phyloP scores from a whole-genome alignment of 2,797 vertebrate species.

The Emydoidea blandingii region DNA sequence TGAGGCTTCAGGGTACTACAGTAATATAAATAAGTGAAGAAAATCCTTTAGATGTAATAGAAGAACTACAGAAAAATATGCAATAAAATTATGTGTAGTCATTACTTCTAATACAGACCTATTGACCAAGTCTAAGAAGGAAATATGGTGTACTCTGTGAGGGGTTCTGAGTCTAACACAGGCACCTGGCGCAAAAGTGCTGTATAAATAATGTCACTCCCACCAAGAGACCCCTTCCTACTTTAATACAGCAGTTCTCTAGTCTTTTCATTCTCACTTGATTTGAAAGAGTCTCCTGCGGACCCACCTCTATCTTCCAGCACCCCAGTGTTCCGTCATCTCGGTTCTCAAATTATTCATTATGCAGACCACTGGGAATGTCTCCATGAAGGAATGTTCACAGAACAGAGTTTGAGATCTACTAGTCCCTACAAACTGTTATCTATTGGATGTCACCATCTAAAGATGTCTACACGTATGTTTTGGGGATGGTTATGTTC shows the following conservation, averaged over 20 bases:
- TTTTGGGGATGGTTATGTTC: slow-evolving; percentile 38
- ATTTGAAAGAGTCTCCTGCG: not conserved
- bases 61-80: not conserved
- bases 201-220: not conserved
- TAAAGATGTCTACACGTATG: not conserved
- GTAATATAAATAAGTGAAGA: not conserved
- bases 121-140: not conserved
- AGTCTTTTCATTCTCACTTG: not conserved
- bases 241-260: not conserved
- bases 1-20: not conserved
- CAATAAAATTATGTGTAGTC: not conserved
- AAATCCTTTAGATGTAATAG: not conserved
- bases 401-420: not conserved
- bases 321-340: not conserved
- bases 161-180: no score
- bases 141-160: not conserved
- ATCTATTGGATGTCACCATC: not conserved
- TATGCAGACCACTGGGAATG: not conserved
- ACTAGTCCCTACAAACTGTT: not conserved
- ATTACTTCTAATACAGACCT: not conserved
- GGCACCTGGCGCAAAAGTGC: not conserved
- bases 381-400: not conserved
- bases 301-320: not conserved
- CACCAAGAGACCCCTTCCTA: not conserved
- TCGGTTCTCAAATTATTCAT: not conserved